Evolutionary conservation across 2,113 vertebrate genomes (phyloP), one percentile per base, ranked within the genome.

Genomic region (Microtus pennsylvanicus): DNA sequence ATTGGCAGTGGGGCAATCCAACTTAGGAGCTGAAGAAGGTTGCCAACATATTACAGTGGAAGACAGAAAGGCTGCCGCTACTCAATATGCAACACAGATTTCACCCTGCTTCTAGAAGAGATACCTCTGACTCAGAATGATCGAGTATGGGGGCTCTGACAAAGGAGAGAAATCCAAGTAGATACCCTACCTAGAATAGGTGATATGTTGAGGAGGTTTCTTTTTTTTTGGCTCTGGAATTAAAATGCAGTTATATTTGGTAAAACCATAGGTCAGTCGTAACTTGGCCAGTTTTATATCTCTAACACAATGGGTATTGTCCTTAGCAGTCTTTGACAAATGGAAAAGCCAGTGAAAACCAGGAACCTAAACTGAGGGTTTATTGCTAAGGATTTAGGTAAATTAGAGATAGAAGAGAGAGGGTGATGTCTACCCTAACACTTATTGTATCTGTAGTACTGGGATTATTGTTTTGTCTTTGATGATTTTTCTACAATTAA

Each of bases 401-500:
- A 74, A 12, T 11, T 67, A 30, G 17, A 17, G 6, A 88, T 1
- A 78, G 33, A 93, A 77, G 28, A 72, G 28, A 72, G 21, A 17
- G 22, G 52, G 0, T 8, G 55, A 75, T 3, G 72, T 86, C 3
- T n/a, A 95, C 35, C 42, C 3, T 12, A 72, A 6, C 2, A 1
- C 0, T 72, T 72, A 70, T n/a, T 70, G n/a, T 58, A 42, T 1
- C 11, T 78, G 3, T 1, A 7, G 0, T 35, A 38, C 4, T n/a
- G 90, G 8, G 93, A 58, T 61, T n/a, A 42, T 13, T 91, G 19
- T 14, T 4, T 35, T 90, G 8, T 82, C 28, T 5, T 90, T 85
- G 42, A 89, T 75, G 80, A 63, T n/a, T 33, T 14, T 80, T 14
- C 47, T 35, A 95, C 80, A 92, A 50, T 77, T 4, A 80, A 96